These are phyloP conservation scores for Carabus problematicus DNA, from an alignment of 2,888 invertebrate genomes.

Conservation along the genomic window DNA sequence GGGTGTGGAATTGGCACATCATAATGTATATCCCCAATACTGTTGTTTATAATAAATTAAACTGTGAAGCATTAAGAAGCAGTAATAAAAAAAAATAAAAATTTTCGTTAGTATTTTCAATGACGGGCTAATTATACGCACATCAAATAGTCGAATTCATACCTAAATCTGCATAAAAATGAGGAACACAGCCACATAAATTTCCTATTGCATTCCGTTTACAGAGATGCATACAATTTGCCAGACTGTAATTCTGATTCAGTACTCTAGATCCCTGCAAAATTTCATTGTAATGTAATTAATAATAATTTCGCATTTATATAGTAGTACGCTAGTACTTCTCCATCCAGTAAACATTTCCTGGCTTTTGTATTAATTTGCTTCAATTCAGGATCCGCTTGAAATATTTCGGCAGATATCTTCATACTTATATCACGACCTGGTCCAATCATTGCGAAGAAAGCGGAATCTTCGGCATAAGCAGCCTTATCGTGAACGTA, in stretches of 20 bases:
- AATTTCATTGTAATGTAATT: background rate
- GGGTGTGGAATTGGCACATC: too few species aligned
- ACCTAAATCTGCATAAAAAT: background rate
- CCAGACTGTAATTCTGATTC: background rate
- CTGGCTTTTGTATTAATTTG: slow-evolving; percentile 2
- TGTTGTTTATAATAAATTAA: too few species aligned
- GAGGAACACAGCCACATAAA: background rate
- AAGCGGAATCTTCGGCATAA: background rate
- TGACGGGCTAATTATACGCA: too few species aligned
- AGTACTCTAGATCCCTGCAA: background rate
- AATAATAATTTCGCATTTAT: background rate
- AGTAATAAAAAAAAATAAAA: too few species aligned
- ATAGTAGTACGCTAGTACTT: background rate
- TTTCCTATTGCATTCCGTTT: background rate
- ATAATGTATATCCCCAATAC: too few species aligned
- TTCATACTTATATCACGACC: background rate
- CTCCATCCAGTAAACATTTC: slow-evolving; percentile 5
- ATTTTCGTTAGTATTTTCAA: too few species aligned
- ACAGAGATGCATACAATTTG: slow-evolving; percentile 1
- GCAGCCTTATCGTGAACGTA: background rate
- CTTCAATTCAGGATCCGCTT: background rate
- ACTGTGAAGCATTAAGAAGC: too few species aligned
- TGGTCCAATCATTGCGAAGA: background rate
- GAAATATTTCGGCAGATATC: background rate
- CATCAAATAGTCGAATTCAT: too few species aligned